Evolutionary conservation across 2,113 vertebrate species (phyloP).

Genomic region (Halichoeres trimaculatus): DNA sequence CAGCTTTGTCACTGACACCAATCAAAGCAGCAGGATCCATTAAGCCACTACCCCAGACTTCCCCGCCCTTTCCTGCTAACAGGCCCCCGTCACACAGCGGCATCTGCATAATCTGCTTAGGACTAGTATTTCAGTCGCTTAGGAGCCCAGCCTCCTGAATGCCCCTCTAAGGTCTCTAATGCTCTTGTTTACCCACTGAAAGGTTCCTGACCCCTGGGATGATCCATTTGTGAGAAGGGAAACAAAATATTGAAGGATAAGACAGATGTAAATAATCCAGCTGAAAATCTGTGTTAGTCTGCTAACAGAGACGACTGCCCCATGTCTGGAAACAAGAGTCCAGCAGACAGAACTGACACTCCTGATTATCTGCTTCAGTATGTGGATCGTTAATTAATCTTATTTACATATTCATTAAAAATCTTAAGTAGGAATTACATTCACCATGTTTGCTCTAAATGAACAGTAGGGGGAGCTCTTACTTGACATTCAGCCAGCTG

Average conservation of each 20-base stretch:
- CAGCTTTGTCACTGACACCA: constrained; percentile 68
- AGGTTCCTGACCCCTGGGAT: constrained; percentile 29
- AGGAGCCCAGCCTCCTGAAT: constrained; percentile 64
- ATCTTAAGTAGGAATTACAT: background rate
- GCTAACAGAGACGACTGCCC: background rate
- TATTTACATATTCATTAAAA: background rate
- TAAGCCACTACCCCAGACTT: constrained; percentile 69
- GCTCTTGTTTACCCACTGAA: constrained; percentile 66
- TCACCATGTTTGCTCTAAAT: background rate
- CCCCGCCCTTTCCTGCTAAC: constrained; percentile 65
- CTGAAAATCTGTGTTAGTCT: constrained; percentile 13
- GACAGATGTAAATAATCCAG: constrained; percentile 19
- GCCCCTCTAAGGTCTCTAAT: constrained; percentile 68
- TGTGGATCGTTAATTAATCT: background rate
- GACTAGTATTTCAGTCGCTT: constrained; percentile 78
- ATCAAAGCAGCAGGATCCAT: constrained; percentile 61
- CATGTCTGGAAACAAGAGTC: background rate
- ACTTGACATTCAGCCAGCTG: constrained; percentile 95
- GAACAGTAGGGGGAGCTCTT: constrained; percentile 60
- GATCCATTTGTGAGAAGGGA: constrained; percentile 29
- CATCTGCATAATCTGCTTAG: constrained; percentile 90
- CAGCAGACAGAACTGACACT: background rate
- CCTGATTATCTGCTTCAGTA: background rate
- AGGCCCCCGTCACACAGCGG: constrained; percentile 72
- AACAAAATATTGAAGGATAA: constrained; percentile 28